These are phyloP conservation scores for Idaea biselata DNA, from an alignment of 2,888 invertebrate genomes.

Conservation along the genomic window DNA sequence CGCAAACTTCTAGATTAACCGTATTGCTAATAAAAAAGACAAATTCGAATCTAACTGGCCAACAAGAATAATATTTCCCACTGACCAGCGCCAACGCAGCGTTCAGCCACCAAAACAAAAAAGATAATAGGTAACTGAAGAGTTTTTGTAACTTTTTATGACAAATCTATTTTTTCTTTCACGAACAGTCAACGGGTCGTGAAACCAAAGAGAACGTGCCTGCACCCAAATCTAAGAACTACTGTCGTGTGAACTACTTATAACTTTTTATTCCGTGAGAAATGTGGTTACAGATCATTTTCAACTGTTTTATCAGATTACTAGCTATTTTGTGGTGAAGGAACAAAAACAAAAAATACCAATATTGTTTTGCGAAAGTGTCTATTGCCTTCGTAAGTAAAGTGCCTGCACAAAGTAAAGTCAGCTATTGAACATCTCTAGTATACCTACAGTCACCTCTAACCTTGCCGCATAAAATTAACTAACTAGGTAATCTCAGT, in stretches of 20 bases:
- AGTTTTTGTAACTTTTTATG: slow-evolving; percentile 24
- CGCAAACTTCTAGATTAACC: not conserved
- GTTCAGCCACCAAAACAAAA: slow-evolving; percentile 1
- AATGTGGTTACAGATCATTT: slow-evolving; percentile 50
- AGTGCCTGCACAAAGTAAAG: not conserved
- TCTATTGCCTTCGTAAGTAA: not conserved
- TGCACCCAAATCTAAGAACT: slow-evolving; percentile 49
- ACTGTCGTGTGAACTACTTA: slow-evolving; percentile 51
- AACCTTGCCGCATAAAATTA: not conserved
- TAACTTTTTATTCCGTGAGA: slow-evolving; percentile 51
- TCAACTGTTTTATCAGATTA: slow-evolving; percentile 37
- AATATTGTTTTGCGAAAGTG: not conserved
- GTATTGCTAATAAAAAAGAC: not conserved
- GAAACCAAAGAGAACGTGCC: slow-evolving; percentile 68
- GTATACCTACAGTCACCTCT: not conserved
- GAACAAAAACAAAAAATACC: not conserved
- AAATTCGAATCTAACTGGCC: not conserved
- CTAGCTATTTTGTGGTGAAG: slow-evolving; percentile 16
- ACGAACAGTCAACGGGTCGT: slow-evolving; percentile 62
- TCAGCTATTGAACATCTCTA: not conserved
- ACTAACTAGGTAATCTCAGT: not conserved
- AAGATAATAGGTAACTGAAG: slow-evolving; percentile 22
- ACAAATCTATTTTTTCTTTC: slow-evolving; percentile 35
- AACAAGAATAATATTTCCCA: too few relatives aligned
- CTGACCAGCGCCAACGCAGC: too few relatives aligned